Evolutionary conservation across 1,140 invertebrate genomes (phyloP), one percentile per base, ranked within the genome.

Genomic region (Drosophila orena): DNA sequence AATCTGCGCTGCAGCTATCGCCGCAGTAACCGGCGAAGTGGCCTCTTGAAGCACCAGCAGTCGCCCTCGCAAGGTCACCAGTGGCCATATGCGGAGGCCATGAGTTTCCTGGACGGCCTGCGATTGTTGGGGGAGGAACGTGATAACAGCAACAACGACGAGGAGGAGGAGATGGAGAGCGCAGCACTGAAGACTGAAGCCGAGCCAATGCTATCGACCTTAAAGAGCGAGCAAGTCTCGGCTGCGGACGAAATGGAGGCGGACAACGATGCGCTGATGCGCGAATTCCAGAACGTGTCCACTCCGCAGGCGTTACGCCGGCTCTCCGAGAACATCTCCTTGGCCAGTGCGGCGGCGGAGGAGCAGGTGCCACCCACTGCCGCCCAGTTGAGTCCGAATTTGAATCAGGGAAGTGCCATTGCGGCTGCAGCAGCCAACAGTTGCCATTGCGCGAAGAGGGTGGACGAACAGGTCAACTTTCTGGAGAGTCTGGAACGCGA

Each of bases 401-500:
- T 52, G 0, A 15, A 0, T 2, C 55, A 55, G 22, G 65, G 56
- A 4, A 57, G 49, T 1, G 81, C 81, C 4, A 8, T 64, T 24
- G 77, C 68, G 10, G 77, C 77, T 0, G 84, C 85, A 1, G 84
- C 84, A 1, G 60, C 70, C 1, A 77, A 53, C 14, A 73, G 69
- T 43, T 91, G 90, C 27, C 88, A 91, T 8, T 91, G 90, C 17
- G 80, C 90, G 14, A 81, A 81, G 53, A 77, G 90, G n/a, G 83
- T 81, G 65, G 90, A 91, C 10, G 90, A 91, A 46, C 90, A 91
- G 66, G 86, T 91, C 0, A 75, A 89, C 50, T 91, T 91, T 14
- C 56, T 91, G 22, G 80, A 91, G 60, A 62, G 56, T 17, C 53
- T 91, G 4, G 79, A 90, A 30, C 80, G 84, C 0, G 90, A 91